Evolutionary conservation across 2,888 invertebrate species (phyloP).

Genomic region (Timema podura): DNA sequence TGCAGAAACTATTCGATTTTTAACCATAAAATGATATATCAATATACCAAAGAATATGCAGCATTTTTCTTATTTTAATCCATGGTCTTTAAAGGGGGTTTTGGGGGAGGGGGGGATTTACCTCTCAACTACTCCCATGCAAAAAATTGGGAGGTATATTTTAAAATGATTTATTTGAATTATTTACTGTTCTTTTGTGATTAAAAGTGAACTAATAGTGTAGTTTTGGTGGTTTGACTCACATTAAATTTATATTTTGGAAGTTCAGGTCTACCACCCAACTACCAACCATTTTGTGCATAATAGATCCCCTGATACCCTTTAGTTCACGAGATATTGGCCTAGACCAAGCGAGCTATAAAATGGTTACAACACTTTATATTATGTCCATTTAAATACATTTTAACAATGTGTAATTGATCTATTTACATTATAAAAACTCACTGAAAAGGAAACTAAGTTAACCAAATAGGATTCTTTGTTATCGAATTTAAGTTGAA

Average conservation of each 20-base stretch:
- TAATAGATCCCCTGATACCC: too few species aligned
- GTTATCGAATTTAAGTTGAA: too few species aligned
- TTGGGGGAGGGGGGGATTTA: not conserved
- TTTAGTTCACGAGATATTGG: too few species aligned
- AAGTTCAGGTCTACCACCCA: not conserved
- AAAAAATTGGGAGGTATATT: not conserved
- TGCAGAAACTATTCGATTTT: not conserved
- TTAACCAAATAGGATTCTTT: too few species aligned
- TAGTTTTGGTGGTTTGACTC: conserved; percentile 1
- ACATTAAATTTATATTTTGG: conserved; percentile 8
- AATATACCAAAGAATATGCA: conserved; percentile 4
- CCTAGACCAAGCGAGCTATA: too few species aligned
- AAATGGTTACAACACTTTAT: too few species aligned
- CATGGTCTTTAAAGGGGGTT: not conserved
- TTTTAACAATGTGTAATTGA: too few species aligned
- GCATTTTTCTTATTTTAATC: not conserved
- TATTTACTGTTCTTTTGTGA: not conserved
- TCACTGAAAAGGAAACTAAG: too few species aligned
- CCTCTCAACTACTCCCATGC: not conserved
- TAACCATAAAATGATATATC: conserved; percentile 1
- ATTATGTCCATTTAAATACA: too few species aligned
- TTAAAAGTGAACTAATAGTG: not conserved
- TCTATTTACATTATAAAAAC: too few species aligned
- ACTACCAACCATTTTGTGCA: not conserved
- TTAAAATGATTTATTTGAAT: not conserved